Percentiles rank a stretch among this genome's conserved stretches.
Evolutionary conservation across 2,113 vertebrate species (phyloP).

Genomic region (Ascaphus truei): DNA sequence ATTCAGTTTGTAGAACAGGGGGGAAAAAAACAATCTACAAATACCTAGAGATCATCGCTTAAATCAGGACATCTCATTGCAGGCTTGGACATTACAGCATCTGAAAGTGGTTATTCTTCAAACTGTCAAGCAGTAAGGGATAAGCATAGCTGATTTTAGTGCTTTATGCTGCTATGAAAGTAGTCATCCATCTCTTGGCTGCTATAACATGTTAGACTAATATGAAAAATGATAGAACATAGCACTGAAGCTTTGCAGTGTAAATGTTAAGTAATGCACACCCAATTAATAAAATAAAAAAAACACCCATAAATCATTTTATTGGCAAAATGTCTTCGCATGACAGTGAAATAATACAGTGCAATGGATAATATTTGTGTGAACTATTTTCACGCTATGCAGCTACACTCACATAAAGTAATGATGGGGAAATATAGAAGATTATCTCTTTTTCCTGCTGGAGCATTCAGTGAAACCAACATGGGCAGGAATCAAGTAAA

Average conservation of each 20-base stretch:
- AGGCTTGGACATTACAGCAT: constrained; percentile 21
- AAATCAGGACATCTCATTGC: constrained; percentile 12
- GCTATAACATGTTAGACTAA: constrained; percentile 12
- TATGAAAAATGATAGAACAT: constrained; percentile 30
- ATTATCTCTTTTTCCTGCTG: neutral
- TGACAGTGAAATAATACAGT: constrained; percentile 25
- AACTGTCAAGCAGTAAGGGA: constrained; percentile 9
- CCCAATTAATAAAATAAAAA: constrained; percentile 26
- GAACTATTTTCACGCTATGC: constrained; percentile 9
- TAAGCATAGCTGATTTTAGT: constrained; percentile 29
- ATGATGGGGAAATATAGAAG: constrained; percentile 5
- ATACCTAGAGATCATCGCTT: neutral
- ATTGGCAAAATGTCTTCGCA: constrained; percentile 16
- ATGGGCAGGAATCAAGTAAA: neutral
- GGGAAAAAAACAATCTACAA: constrained; percentile 17
- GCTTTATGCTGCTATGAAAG: constrained; percentile 22
- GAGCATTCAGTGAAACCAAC: neutral
- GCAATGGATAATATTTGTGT: constrained; percentile 21
- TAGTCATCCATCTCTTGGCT: constrained; percentile 23
- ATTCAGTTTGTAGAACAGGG: constrained; percentile 1
- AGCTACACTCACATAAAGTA: neutral
- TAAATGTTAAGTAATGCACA: constrained; percentile 32
- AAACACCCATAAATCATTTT: constrained; percentile 15
- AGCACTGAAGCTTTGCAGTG: neutral
- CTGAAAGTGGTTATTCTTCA: constrained; percentile 27